Base-by-base conservation (phyloP, 2,113 vertebrate genomes). In the Raphicerus campestris region DNA sequence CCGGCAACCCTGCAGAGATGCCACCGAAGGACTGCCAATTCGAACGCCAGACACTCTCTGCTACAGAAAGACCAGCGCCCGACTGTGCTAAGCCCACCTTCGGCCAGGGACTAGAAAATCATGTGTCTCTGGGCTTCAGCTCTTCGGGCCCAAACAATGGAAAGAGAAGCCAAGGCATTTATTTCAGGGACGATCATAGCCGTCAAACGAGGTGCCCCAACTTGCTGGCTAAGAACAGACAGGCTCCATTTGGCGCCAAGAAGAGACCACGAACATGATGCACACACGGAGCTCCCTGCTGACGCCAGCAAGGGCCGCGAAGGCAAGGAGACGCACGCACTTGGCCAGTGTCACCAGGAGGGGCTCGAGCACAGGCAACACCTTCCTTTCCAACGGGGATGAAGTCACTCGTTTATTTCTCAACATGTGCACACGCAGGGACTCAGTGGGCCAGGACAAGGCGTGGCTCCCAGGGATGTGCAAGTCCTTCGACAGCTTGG, bases 371-470 rank as follows among this genome's bases (percentile, higher is more conserved):
- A 98, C 30, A 98, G 93, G 13, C 95, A 11, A 97, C 92, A 80
- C 95, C 95, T 93, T 86, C 97, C 10, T 96, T 95, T 93, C 96
- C 97, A 96, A 93, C 96, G 96, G 96, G 95, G 91, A 97, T 96
- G 98, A 93, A 19, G 98, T 98, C 98, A 98, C 98, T 97, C 87
- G 28, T 98, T 98, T 98, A 98, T 99, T 98, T 98, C 97, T 97
- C 98, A 98, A 98, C 98, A 98, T 98, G 98, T 96, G 98, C 98
- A 98, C 97, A 98, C 98, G 98, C 98, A 98, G 98, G 98, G 98
- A 88, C 96, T 95, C 91, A 92, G 98, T 63, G 87, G 93, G 97
- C 98, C 97, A n/a, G 97, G 92, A 81, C 78, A 96, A 91, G 94
- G 95, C 94, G 14, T 90, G 98, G 98, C 95, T 97, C 98, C 96